phyloP scores from a whole-genome alignment of 2,113 vertebrate genomes.

The Saccopteryx bilineata region DNA sequence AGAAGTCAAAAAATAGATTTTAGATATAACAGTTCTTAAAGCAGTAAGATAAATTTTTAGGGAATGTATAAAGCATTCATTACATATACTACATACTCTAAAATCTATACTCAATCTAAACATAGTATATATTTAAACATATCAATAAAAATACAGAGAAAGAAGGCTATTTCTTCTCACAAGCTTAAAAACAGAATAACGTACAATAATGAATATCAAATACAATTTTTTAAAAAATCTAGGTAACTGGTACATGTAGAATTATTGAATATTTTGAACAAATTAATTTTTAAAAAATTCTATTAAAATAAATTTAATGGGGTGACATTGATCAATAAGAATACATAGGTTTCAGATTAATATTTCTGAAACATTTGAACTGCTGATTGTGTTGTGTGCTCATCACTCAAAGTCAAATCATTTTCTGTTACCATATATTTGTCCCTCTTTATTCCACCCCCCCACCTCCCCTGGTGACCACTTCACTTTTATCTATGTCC shows the following conservation, averaged over 20 bases:
- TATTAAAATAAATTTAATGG: too few species aligned
- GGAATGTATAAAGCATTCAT: background rate
- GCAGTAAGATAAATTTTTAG: background rate
- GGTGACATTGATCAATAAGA: too few species aligned
- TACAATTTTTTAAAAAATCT: background rate
- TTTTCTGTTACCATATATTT: too few species aligned
- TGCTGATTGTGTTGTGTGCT: too few species aligned
- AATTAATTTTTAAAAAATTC: too few species aligned
- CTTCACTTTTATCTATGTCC: too few species aligned
- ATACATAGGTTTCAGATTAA: too few species aligned
- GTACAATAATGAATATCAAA: slow-evolving; percentile 31
- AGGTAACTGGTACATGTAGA: background rate
- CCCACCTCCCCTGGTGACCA: too few species aligned
- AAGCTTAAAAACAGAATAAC: slow-evolving; percentile 33
- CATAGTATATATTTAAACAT: background rate
- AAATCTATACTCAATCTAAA: background rate
- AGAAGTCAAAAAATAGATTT: background rate
- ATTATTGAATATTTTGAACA: slow-evolving; percentile 26
- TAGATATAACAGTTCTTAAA: background rate
- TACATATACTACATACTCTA: background rate
- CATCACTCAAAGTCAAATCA: too few species aligned
- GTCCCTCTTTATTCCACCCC: too few species aligned
- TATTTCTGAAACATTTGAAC: too few species aligned
- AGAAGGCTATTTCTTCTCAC: background rate
- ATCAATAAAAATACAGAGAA: background rate